Percentiles rank a stretch among this genome's conserved stretches.
Evolutionary conservation across 1,140 invertebrate species (phyloP).

Genomic region (Magallana ariakensis): DNA sequence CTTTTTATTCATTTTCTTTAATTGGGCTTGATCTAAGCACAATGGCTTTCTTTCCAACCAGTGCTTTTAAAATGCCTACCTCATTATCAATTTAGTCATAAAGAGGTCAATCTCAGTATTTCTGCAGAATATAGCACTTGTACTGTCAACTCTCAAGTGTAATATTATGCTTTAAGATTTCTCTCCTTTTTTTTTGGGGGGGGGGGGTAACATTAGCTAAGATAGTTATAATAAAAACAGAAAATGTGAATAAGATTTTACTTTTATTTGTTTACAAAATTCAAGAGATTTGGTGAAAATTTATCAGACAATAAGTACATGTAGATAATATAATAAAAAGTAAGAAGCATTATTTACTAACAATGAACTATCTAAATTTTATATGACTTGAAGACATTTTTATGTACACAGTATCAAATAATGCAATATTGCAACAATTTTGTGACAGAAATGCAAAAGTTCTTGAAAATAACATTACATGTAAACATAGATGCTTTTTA

Average conservation of each 20-base stretch:
- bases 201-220: background rate
- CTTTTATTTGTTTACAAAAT: constrained; percentile 8
- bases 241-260: background rate
- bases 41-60: background rate
- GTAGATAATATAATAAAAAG: too few species aligned
- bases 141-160: background rate
- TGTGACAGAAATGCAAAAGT: background rate
- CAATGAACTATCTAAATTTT: constrained; percentile 1
- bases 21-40: background rate
- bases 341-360: background rate
- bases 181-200: background rate
- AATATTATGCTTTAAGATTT: background rate
- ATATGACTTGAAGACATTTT: background rate
- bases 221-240: constrained; percentile 1
- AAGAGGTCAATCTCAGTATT: background rate
- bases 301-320: background rate
- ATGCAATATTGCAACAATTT: background rate
- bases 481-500: background rate
- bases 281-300: background rate
- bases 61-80: background rate
- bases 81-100: constrained; percentile 4
- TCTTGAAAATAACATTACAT: background rate
- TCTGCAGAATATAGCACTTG: background rate
- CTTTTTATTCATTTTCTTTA: background rate
- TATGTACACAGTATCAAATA: background rate